Evolutionary conservation across 2,113 vertebrate species (phyloP).

Genomic region (Fregata magnificens): DNA sequence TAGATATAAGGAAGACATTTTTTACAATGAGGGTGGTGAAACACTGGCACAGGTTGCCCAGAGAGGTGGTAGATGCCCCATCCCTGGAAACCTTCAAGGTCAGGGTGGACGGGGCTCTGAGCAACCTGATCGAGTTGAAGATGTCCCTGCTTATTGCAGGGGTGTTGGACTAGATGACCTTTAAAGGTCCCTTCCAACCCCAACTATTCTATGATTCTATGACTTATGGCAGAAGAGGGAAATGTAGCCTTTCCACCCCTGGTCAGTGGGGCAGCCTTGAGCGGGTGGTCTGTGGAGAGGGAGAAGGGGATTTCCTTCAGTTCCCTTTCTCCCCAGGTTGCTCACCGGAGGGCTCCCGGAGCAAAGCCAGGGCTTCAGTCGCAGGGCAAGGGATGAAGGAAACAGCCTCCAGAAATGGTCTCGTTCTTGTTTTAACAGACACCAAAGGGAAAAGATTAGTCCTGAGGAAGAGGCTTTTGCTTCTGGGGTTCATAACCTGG

Average conservation of each 20-base stretch:
- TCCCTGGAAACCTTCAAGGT: neutral
- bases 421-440: neutral
- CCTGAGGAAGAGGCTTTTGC: neutral
- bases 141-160: neutral
- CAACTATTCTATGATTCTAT: neutral
- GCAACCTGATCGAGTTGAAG: neutral
- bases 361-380: neutral
- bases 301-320: neutral
- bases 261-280: neutral
- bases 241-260: neutral
- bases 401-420: neutral
- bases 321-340: neutral
- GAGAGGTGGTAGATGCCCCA: neutral
- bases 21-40: neutral
- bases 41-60: neutral
- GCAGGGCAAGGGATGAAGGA: neutral
- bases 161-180: neutral
- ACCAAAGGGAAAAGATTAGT: neutral
- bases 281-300: neutral
- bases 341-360: accelerated
- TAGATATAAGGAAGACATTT: neutral
- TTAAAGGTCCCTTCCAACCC: neutral
- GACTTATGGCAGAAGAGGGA: neutral
- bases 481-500: neutral
- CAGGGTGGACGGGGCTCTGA: neutral